Evolutionary conservation across 2,888 invertebrate species (phyloP), one percentile per base, ranked within the genome.

Genomic region (Chrysodeixis includens): DNA sequence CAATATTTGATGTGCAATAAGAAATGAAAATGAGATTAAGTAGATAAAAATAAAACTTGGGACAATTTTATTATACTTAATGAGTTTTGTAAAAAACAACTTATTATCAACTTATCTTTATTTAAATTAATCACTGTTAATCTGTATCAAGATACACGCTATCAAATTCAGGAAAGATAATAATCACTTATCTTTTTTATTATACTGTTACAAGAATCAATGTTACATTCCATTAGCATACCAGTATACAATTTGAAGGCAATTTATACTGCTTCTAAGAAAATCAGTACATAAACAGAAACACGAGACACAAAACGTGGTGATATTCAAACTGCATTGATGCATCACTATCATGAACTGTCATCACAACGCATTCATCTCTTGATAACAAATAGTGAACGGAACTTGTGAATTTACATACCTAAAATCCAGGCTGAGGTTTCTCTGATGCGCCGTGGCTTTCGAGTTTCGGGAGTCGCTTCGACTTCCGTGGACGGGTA

Each of bases 381-480:
- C 56, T 70, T 67, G 56, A 53, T 69, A 66, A 18, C 57, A 53
- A 76, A 63, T 68, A 72, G 54, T 58, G 52, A 69, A 66, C 56
- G 62, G 56, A 59, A 69, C 53, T 60, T 62, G 60, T 2, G 40
- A 62, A 77, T 77, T 70, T 74, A 85, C 88, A 83, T 93, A 98
- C 98, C 98, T 97, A 93, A 98, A 98, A 93, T 98, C 98, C 91
- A 98, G 96, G 89, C 98, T 98, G 87, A 98, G 96, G 94, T 98
- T 98, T 90, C 98, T 96, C 93, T 98, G 98, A 94, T 98, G 98
- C 61, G 95, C 92, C 69, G 95, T 86, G 74, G 89, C 84, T 82
- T 93, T 93, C 30, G 90, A 68, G 71, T 78, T 89, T 81, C 88
- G 91, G 83, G 88, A 84, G 83, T 94, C 93, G 83, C 90, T 89